Percentiles rank a stretch among this genome's conserved stretches.
Evolutionary conservation across 2,113 vertebrate species (phyloP).

Genomic region (Pagrus major): DNA sequence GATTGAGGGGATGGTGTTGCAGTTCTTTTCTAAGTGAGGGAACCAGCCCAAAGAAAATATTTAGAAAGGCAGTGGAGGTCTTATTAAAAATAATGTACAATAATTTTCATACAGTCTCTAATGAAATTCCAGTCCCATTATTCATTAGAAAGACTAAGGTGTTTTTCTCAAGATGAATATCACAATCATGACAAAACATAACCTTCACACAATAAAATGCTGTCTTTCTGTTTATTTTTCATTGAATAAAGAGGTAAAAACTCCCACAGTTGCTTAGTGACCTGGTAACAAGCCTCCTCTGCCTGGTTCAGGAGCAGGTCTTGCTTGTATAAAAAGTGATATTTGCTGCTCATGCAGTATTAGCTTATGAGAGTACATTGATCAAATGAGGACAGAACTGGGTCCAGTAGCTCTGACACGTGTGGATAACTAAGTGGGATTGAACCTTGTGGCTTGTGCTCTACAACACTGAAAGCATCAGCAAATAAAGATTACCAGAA

Average conservation of each 20-base stretch:
- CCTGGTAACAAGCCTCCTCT: slow-evolving; percentile 40
- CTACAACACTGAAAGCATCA: background rate
- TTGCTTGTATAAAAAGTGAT: slow-evolving; percentile 14
- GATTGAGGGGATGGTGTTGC: background rate
- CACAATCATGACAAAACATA: slow-evolving; percentile 30
- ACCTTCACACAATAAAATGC: slow-evolving; percentile 23
- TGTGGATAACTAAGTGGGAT: slow-evolving; percentile 21
- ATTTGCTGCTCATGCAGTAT: slow-evolving; percentile 55
- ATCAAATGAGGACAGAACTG: slow-evolving; percentile 71
- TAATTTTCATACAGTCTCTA: background rate
- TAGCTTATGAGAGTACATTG: slow-evolving; percentile 44
- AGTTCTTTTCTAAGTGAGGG: background rate
- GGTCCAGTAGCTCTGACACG: slow-evolving; percentile 29
- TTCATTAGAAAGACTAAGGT: slow-evolving; percentile 11
- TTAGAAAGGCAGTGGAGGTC: background rate
- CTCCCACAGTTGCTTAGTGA: slow-evolving; percentile 51
- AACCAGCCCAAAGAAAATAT: background rate
- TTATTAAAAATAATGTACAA: slow-evolving; percentile 4
- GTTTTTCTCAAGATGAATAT: slow-evolving; percentile 8
- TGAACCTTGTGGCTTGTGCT: background rate
- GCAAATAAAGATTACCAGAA: background rate
- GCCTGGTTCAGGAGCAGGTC: slow-evolving; percentile 1
- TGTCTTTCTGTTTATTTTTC: slow-evolving; percentile 1
- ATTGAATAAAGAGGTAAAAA: background rate
- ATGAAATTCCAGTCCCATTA: background rate